Conservation (phyloP, 1,140 invertebrate species). For the Choristoneura fumiferana region DNA sequence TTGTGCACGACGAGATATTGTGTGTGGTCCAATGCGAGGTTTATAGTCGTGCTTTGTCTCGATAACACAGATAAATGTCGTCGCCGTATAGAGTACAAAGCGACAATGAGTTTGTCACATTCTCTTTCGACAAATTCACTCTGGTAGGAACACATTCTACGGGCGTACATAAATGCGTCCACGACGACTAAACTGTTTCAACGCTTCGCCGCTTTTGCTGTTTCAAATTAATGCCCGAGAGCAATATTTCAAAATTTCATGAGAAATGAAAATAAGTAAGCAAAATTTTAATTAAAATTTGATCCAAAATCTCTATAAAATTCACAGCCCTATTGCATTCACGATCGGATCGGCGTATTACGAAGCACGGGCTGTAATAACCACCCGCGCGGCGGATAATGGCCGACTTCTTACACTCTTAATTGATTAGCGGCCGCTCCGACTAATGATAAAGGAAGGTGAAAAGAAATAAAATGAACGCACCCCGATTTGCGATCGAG, state of each 20-base stretch:
- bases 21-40: constrained; percentile 74
- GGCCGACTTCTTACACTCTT: constrained; percentile 76
- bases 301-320: constrained; percentile 67
- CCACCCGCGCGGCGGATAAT: constrained; percentile 71
- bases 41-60: constrained; percentile 70
- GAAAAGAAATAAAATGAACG: constrained; percentile 72
- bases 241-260: constrained; percentile 19
- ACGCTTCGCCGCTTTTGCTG: neutral
- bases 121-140: constrained; percentile 64
- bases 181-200: constrained; percentile 4
- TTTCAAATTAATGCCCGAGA: constrained; percentile 10
- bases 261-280: constrained; percentile 32
- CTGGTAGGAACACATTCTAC: constrained; percentile 37
- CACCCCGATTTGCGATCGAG: constrained; percentile 62
- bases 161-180: constrained; percentile 12
- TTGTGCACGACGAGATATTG: constrained; percentile 69
- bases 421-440: constrained; percentile 77
- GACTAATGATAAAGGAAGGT: constrained; percentile 76
- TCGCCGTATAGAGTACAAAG: constrained; percentile 61
- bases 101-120: constrained; percentile 63
- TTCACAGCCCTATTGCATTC: constrained; percentile 73
- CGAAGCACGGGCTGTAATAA: constrained; percentile 71
- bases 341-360: constrained; percentile 75
- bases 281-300: constrained; percentile 68
- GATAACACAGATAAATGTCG: constrained; percentile 75